phyloP scores from a whole-genome alignment of 2,797 vertebrate genomes.

The Sebastiscus albofasciatus region DNA sequence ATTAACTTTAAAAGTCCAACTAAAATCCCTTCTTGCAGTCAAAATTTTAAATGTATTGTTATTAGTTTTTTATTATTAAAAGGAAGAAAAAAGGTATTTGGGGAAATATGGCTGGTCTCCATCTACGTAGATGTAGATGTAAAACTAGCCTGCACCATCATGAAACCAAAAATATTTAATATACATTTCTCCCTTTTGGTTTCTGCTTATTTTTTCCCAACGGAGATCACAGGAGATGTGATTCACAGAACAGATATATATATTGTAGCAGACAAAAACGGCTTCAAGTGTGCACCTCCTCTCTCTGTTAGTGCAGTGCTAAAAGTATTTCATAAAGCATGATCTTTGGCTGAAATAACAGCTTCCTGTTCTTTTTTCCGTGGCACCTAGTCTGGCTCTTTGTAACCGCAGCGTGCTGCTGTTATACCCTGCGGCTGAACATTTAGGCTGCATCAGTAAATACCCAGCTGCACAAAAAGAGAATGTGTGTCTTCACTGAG shows the following conservation, averaged over 20 bases:
- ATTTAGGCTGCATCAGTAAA: constrained; percentile 74
- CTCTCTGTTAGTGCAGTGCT: neutral
- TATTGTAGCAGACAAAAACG: neutral
- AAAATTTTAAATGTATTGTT: neutral
- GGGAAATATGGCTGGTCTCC: neutral
- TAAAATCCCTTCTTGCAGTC: neutral
- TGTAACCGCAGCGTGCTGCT: constrained; percentile 32
- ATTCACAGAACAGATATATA: neutral
- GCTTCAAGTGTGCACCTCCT: neutral
- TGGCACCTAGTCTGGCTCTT: constrained; percentile 34
- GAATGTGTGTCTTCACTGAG: constrained; percentile 52
- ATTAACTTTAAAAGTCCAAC: neutral
- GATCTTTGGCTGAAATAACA: constrained; percentile 2
- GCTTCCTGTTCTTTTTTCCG: constrained; percentile 13
- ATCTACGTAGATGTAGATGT: neutral
- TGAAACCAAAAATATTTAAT: neutral
- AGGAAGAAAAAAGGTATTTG: neutral
- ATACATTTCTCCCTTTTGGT: neutral
- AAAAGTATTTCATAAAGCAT: neutral
- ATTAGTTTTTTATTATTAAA: neutral
- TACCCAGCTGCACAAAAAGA: constrained; percentile 67
- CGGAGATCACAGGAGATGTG: neutral
- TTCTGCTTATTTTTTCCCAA: neutral
- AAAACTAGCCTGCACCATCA: neutral
- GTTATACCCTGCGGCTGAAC: constrained; percentile 52